phyloP scores from a whole-genome alignment of 2,888 invertebrate genomes.

The Spodoptera littoralis region DNA sequence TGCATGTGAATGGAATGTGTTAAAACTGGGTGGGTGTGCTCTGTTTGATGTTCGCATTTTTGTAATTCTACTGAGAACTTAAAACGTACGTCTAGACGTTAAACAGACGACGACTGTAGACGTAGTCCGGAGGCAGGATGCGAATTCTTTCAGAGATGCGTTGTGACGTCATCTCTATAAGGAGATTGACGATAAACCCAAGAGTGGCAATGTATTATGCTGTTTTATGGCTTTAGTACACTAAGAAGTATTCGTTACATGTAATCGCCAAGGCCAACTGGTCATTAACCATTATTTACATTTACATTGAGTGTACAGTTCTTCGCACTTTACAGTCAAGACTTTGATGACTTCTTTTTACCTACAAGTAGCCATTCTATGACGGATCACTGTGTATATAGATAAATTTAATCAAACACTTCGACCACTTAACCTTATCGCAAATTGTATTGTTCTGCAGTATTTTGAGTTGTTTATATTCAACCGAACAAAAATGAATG shows the following conservation, averaged over 20 bases:
- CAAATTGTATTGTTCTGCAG: constrained; percentile 15
- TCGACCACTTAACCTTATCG: constrained; percentile 18
- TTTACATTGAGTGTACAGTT: constrained; percentile 44
- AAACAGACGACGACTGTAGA: constrained; percentile 48
- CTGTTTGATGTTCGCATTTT: constrained; percentile 27
- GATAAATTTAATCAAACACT: constrained; percentile 28
- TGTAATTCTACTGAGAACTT: constrained; percentile 23
- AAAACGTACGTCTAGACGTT: constrained; percentile 40
- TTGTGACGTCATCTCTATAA: constrained; percentile 72
- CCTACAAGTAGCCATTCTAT: constrained; percentile 20
- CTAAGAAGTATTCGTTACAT: constrained; percentile 35
- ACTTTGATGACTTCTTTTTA: constrained; percentile 26
- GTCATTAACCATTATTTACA: constrained; percentile 53
- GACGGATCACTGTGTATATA: constrained; percentile 25
- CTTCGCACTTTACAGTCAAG: constrained; percentile 35
- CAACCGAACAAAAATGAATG: constrained; percentile 39
- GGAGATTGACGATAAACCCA: constrained; percentile 37
- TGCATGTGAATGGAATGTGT: constrained; percentile 3
- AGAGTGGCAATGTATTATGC: constrained; percentile 20
- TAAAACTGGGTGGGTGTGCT: constrained; percentile 6
- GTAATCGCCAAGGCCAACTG: constrained; percentile 57
- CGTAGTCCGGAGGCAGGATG: constrained; percentile 40
- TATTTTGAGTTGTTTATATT: constrained; percentile 3
- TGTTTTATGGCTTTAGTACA: constrained; percentile 41
- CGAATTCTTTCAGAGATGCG: constrained; percentile 65